Conservation (phyloP, 2,113 vertebrate species). For the Gyps fulvus region DNA sequence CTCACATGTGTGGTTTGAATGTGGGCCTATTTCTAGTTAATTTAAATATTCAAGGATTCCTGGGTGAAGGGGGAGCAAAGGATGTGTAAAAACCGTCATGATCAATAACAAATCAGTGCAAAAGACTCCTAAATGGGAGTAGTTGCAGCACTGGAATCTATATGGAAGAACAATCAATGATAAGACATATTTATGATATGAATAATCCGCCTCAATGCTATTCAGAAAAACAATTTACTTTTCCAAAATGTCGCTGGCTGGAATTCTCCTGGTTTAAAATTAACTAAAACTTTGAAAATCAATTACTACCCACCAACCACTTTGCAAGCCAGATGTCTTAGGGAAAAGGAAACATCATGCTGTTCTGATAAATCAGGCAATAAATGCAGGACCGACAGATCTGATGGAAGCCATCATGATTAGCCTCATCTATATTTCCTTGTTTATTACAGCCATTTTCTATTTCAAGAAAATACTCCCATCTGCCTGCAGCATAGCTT, state of each 20-base stretch:
- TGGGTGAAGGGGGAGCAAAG: background rate
- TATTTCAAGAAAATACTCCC: conserved; percentile 50
- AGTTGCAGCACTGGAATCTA: background rate
- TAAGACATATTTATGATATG: background rate
- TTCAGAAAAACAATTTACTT: background rate
- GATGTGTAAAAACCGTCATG: background rate
- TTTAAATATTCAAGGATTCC: background rate
- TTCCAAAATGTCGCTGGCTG: background rate
- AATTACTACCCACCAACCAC: background rate
- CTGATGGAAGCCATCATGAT: background rate
- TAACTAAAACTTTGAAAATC: conserved; percentile 3
- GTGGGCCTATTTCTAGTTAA: background rate
- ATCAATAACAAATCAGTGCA: background rate
- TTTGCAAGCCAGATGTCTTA: background rate
- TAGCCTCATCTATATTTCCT: conserved; percentile 34
- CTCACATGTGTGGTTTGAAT: background rate
- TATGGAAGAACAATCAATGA: background rate
- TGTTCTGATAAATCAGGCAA: conserved; percentile 27
- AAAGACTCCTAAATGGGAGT: background rate
- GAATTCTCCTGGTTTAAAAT: conserved; percentile 4
- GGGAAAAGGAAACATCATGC: background rate
- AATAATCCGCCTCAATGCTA: background rate
- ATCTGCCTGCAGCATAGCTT: conserved; percentile 50
- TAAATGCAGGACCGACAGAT: background rate
- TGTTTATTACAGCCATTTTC: conserved; percentile 53